Conservation (phyloP, 2,888 invertebrate genomes). For the Zygogramma bicolorata region DNA sequence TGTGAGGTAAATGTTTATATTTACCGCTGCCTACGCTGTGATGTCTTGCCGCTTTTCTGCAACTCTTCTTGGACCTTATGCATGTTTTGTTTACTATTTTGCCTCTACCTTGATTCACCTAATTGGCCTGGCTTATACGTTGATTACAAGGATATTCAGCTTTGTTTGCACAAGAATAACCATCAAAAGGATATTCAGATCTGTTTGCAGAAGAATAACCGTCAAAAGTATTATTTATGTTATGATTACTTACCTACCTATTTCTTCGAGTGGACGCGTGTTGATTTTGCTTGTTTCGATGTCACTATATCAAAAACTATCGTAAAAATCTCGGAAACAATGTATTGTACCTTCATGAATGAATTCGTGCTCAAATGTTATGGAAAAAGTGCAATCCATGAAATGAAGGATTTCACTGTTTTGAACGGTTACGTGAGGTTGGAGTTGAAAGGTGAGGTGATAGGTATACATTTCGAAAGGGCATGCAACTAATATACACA, state of each 20-base stretch:
- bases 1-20: slow-evolving; percentile 63
- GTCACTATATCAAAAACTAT: neutral
- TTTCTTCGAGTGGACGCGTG: too few species aligned
- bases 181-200: too few species aligned
- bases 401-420: too few species aligned
- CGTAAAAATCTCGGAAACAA: too few species aligned
- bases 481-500: too few species aligned
- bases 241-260: neutral
- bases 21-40: slow-evolving; percentile 48
- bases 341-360: too few species aligned
- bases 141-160: neutral
- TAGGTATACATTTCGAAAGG: too few species aligned
- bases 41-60: slow-evolving; percentile 3
- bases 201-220: neutral
- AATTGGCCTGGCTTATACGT: neutral
- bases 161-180: slow-evolving; percentile 1
- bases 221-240: neutral
- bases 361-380: too few species aligned
- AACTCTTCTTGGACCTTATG: slow-evolving; percentile 7
- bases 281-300: neutral
- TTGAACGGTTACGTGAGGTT: too few species aligned
- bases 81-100: slow-evolving; percentile 1
- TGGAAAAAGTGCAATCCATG: too few species aligned
- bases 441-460: too few species aligned
- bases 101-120: slow-evolving; percentile 1